These are phyloP conservation scores for Tretioscincus oriximinensis DNA, from an alignment of 2,113 vertebrate genomes.

Conservation along the genomic window DNA sequence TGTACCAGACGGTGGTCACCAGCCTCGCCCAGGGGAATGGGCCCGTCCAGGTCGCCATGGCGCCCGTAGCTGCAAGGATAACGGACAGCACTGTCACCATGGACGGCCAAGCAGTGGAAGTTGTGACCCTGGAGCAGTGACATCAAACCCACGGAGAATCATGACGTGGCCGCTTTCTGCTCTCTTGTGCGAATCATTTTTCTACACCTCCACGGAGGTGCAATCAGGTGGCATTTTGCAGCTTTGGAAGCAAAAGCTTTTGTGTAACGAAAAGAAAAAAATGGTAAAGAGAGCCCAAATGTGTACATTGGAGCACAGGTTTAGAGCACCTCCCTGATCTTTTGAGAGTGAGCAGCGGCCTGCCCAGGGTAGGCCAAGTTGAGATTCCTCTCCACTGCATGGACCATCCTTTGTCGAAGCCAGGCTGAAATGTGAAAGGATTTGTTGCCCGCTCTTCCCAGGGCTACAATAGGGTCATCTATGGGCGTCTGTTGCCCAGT, in stretches of 20 bases:
- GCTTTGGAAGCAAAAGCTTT: conserved; percentile 64
- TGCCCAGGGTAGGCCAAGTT: conserved; percentile 55
- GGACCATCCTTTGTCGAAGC: conserved; percentile 51
- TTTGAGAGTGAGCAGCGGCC: conserved; percentile 51
- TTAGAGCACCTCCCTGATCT: conserved; percentile 56
- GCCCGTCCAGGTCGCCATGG: conserved; percentile 97
- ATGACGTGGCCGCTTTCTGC: conserved; percentile 41
- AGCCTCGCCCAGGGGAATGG: conserved; percentile 96
- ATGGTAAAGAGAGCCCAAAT: conserved; percentile 13
- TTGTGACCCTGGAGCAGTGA: conserved; percentile 96
- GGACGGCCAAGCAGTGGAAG: conserved; percentile 95
- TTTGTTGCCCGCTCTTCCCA: background rate
- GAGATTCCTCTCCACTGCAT: background rate
- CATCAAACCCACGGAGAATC: background rate
- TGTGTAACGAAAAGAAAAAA: conserved; percentile 19
- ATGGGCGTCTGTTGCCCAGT: background rate
- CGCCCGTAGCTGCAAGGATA: conserved; percentile 89
- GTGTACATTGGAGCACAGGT: conserved; percentile 51
- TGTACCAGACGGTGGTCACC: conserved; percentile 98
- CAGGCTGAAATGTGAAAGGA: conserved; percentile 52
- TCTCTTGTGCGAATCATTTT: conserved; percentile 45
- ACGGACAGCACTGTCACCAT: conserved; percentile 90
- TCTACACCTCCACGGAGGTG: conserved; percentile 68
- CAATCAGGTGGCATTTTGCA: conserved; percentile 68
- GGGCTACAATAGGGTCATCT: background rate